These are phyloP conservation scores for Isotomurus palustris DNA, from an alignment of 2,888 invertebrate species.

Conservation along the genomic window DNA sequence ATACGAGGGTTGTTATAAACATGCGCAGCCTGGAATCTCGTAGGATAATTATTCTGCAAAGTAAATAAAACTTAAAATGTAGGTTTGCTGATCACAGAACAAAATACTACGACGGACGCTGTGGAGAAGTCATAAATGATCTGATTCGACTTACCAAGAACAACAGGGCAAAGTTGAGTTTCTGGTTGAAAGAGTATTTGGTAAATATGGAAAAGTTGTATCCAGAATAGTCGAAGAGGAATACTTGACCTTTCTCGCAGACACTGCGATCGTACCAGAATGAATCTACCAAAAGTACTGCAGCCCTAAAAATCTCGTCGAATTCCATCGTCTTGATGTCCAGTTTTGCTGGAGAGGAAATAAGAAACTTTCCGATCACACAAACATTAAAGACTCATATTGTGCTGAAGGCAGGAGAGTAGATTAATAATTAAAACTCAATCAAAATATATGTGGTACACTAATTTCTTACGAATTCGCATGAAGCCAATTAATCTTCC, in stretches of 20 bases:
- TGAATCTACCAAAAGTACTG: neutral
- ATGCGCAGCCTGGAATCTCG: constrained; percentile 3
- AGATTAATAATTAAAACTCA: too few species aligned
- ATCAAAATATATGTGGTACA: neutral
- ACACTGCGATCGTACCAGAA: neutral
- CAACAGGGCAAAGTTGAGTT: constrained; percentile 1
- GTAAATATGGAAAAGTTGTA: constrained; percentile 7
- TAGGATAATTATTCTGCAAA: constrained; percentile 9
- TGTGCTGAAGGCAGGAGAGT: too few species aligned
- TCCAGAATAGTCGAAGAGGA: constrained; percentile 4
- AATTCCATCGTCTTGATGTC: constrained; percentile 11
- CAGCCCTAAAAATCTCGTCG: neutral
- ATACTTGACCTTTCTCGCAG: constrained; percentile 2
- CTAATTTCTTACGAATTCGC: constrained; percentile 1
- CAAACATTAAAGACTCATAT: too few species aligned
- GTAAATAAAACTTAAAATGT: too few species aligned
- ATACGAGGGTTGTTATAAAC: constrained; percentile 7
- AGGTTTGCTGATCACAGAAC: too few species aligned
- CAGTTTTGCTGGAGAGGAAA: constrained; percentile 8
- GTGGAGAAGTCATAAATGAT: neutral
- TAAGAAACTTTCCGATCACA: too few species aligned
- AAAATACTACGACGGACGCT: too few species aligned
- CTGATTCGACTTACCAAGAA: neutral
- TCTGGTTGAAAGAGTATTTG: constrained; percentile 4
- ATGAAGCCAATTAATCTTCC: constrained; percentile 21